These are phyloP conservation scores for Sylvietta virens DNA, from an alignment of 2,113 vertebrate genomes.

Conservation along the genomic window DNA sequence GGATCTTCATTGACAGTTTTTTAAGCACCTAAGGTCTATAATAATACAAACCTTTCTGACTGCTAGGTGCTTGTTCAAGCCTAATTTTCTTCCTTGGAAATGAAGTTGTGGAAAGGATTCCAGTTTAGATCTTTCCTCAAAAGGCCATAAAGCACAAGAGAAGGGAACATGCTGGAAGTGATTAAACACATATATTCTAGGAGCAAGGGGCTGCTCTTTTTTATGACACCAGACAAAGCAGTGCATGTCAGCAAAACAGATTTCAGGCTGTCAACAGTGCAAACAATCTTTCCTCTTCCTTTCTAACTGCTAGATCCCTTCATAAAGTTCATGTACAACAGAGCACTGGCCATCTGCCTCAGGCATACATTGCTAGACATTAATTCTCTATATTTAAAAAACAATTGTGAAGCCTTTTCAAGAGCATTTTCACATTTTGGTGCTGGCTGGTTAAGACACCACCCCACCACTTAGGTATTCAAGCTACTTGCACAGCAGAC, in stretches of 20 bases:
- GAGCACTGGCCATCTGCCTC: neutral
- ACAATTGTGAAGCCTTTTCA: neutral
- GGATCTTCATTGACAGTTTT: neutral
- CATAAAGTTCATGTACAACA: neutral
- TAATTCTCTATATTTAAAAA: neutral
- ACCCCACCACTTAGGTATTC: neutral
- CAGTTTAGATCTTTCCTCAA: neutral
- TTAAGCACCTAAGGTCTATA: neutral
- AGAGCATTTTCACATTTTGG: neutral
- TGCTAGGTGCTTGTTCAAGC: neutral
- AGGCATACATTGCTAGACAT: neutral
- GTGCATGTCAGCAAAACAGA: neutral
- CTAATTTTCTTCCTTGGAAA: neutral
- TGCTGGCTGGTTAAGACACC: neutral
- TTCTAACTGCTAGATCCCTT: neutral
- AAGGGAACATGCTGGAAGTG: neutral
- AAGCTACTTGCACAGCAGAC: neutral
- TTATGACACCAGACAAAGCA: neutral
- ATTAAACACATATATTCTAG: neutral
- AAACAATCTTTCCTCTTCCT: neutral
- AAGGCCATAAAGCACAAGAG: neutral
- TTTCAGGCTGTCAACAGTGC: neutral
- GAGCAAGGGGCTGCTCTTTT: neutral
- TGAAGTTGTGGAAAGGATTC: neutral
- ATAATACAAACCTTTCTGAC: neutral